These are phyloP conservation scores for Stenolophus ochropezus DNA, from an alignment of 2,888 invertebrate species.

Conservation along the genomic window DNA sequence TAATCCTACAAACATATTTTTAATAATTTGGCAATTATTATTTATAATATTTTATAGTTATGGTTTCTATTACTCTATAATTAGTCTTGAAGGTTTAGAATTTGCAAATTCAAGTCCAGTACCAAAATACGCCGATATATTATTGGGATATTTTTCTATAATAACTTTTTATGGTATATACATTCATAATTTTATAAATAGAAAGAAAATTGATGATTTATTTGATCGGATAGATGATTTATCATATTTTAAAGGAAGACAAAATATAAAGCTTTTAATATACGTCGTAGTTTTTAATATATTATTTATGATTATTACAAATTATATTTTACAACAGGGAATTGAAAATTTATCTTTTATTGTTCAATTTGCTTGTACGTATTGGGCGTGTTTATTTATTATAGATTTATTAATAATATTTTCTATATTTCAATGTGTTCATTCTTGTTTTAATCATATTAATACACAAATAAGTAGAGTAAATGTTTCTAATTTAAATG, in stretches of 20 bases:
- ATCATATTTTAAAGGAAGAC: not conserved
- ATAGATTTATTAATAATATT: not conserved
- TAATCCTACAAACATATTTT: not conserved
- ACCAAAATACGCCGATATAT: not conserved
- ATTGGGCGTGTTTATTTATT: not conserved
- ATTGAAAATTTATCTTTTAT: not conserved
- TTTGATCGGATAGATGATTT: not conserved
- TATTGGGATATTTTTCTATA: not conserved
- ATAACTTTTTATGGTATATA: not conserved
- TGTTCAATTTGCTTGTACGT: not conserved
- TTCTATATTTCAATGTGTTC: not conserved
- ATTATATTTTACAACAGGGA: not conserved
- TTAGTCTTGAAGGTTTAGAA: not conserved
- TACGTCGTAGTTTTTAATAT: not conserved
- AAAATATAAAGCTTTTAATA: not conserved
- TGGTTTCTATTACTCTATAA: not conserved
- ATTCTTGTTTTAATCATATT: not conserved
- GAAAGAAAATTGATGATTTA: not conserved
- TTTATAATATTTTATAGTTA: not conserved
- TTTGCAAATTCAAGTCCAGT: not conserved
- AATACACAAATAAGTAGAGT: not conserved
- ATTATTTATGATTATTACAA: not conserved
- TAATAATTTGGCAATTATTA: not conserved
- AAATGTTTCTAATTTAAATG: not conserved
- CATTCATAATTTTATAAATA: not conserved